Conservation (phyloP, 2,797 vertebrate species). For the Danio jaintianensis region DNA sequence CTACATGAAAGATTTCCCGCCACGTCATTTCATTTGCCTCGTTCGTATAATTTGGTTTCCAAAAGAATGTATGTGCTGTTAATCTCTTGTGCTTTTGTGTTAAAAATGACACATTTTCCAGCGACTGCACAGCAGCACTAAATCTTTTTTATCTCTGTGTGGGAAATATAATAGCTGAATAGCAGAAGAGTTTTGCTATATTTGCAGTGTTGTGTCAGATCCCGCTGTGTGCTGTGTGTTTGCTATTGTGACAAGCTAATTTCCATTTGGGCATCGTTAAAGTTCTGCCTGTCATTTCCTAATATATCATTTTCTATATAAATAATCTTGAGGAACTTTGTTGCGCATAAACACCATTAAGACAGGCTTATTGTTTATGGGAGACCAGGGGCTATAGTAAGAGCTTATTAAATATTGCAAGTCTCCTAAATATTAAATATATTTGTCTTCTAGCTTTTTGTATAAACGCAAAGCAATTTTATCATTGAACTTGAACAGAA, state of each 20-base stretch:
- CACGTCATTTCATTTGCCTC: constrained; percentile 62
- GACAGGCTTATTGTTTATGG: background rate
- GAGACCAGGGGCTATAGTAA: background rate
- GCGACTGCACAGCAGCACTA: background rate
- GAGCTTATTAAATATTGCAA: no score
- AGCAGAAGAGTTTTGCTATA: constrained; percentile 24
- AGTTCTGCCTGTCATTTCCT: background rate
- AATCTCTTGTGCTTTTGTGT: constrained; percentile 73
- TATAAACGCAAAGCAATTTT: background rate
- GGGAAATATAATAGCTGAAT: constrained; percentile 15
- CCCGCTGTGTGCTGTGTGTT: constrained; percentile 23
- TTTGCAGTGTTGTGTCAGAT: constrained; percentile 5
- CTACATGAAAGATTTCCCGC: constrained; percentile 42
- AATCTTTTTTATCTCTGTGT: constrained; percentile 6
- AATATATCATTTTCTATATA: background rate
- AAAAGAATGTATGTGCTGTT: constrained; percentile 74
- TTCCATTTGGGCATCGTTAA: constrained; percentile 18
- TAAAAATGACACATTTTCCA: constrained; percentile 75
- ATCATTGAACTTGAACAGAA: no score
- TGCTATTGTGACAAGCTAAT: constrained; percentile 20
- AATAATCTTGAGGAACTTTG: background rate
- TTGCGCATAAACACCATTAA: background rate
- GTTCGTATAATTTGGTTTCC: constrained; percentile 70
- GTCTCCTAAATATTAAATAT: background rate
- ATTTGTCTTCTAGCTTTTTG: background rate